Percentiles rank a stretch among this genome's conserved stretches.
Conservation (phyloP, 2,888 invertebrate species). For the Eubasilissa splendida region DNA sequence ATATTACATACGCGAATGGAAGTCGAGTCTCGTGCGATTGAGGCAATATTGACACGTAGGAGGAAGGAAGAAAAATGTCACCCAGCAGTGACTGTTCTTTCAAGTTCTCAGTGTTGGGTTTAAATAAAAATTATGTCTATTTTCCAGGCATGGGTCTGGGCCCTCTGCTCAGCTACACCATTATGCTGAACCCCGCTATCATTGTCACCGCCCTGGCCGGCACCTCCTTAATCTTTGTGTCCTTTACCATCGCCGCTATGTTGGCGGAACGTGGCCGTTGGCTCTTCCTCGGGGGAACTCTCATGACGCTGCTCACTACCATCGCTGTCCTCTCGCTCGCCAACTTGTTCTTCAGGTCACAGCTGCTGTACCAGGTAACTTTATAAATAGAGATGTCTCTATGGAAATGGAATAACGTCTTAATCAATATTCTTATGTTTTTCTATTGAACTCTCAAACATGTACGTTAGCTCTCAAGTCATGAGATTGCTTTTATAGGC, state of each 20-base stretch:
- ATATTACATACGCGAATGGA: too few relatives aligned
- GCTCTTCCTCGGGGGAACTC: constrained; percentile 91
- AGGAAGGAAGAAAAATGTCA: not conserved
- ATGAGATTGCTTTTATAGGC: too few relatives aligned
- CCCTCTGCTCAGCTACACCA: constrained; percentile 86
- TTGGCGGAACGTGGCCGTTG: constrained; percentile 90
- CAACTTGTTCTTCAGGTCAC: constrained; percentile 90
- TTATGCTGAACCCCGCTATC: constrained; percentile 88
- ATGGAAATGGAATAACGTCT: not conserved
- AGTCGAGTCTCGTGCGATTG: too few relatives aligned
- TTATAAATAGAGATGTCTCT: too few relatives aligned
- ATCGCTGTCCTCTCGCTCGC: constrained; percentile 85
- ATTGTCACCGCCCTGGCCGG: constrained; percentile 90
- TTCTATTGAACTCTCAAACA: too few relatives aligned
- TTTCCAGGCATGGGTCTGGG: constrained; percentile 88
- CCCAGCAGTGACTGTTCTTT: not conserved
- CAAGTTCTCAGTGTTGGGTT: not conserved
- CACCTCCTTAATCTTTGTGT: constrained; percentile 91
- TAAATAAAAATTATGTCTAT: constrained; percentile 19
- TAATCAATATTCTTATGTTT: not conserved
- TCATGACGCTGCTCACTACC: constrained; percentile 86
- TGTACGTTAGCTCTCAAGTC: too few relatives aligned
- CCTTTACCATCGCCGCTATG: constrained; percentile 91
- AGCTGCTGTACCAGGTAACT: constrained; percentile 81
- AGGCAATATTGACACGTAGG: not conserved